These are phyloP conservation scores for Drosophila mettleri DNA, from an alignment of 2,888 invertebrate genomes.

Conservation along the genomic window DNA sequence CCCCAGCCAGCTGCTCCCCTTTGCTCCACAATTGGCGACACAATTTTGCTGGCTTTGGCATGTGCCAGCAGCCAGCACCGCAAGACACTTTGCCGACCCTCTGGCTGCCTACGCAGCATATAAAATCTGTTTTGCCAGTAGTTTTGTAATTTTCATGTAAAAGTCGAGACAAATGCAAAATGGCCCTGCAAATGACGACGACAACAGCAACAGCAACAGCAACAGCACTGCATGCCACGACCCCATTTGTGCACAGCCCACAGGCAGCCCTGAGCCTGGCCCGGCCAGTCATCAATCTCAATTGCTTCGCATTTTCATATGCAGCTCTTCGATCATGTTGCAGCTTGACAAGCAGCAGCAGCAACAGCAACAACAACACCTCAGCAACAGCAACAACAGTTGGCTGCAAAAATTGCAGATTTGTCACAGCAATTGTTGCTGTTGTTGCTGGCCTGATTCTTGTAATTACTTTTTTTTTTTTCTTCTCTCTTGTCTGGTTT, in stretches of 20 bases:
- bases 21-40: conserved; percentile 64
- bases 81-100: conserved; percentile 2
- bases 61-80: conserved; percentile 45
- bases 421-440: conserved; percentile 73
- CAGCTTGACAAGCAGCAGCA: conserved; percentile 67
- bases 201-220: conserved; percentile 19
- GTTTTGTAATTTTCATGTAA: conserved; percentile 81
- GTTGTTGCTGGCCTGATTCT: conserved; percentile 64
- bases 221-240: conserved; percentile 52
- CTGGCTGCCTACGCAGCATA: conserved; percentile 61
- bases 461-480: conserved; percentile 70
- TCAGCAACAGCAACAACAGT: conserved; percentile 28
- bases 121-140: conserved; percentile 67
- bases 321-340: conserved; percentile 79
- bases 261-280: conserved; percentile 61
- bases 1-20: background rate
- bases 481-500: background rate
- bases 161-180: conserved; percentile 78
- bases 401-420: conserved; percentile 75
- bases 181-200: conserved; percentile 71
- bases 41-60: conserved; percentile 76
- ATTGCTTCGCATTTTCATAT: conserved; percentile 80
- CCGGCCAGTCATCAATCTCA: conserved; percentile 76
- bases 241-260: conserved; percentile 53
- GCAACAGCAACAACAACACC: conserved; percentile 21